phyloP scores from a whole-genome alignment of 2,113 vertebrate species.

The Coregonus clupeaformis region DNA sequence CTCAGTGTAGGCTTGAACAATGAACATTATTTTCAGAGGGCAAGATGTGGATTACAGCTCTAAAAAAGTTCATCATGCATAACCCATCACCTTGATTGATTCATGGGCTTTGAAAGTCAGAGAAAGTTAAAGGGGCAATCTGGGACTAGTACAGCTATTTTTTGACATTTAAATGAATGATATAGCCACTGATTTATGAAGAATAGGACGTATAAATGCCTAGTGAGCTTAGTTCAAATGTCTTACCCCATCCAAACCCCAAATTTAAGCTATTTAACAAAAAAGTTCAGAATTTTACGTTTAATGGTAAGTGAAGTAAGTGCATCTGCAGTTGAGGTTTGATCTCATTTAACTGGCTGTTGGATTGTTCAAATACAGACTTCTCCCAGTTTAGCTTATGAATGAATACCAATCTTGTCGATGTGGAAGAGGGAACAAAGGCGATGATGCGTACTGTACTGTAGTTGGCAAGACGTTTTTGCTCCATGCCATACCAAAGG shows the following conservation, averaged over 20 bases:
- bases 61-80: background rate
- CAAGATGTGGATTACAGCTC: no score
- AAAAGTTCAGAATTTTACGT: no score
- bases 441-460: constrained; percentile 26
- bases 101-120: no score
- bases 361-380: constrained; percentile 25
- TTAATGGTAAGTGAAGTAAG: background rate
- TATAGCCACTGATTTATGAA: background rate
- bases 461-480: constrained; percentile 14
- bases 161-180: no score
- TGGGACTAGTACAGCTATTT: no score
- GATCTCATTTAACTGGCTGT: constrained; percentile 21
- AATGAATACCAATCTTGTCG: constrained; percentile 39
- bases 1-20: background rate
- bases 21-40: background rate
- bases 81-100: no score
- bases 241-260: no score
- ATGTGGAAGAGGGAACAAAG: constrained; percentile 33
- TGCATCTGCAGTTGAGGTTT: constrained; percentile 18
- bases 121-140: no score
- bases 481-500: constrained; percentile 30
- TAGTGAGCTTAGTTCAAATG: no score
- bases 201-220: no score
- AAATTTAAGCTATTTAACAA: no score
- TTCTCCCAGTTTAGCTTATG: constrained; percentile 33